phyloP scores from a whole-genome alignment of 1,140 invertebrate genomes.

The Schlechtendalia chinensis region DNA sequence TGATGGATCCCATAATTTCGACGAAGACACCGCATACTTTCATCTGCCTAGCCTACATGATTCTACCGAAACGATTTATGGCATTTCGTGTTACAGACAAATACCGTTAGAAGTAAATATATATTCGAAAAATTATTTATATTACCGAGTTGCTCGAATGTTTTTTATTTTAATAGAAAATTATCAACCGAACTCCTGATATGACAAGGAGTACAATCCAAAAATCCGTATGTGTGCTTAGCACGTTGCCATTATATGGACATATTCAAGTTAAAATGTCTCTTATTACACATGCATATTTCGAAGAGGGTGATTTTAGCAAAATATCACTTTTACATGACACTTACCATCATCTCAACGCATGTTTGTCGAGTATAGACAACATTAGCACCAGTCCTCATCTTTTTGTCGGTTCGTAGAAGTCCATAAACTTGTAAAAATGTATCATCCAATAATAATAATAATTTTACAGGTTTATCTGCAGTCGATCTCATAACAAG shows the following conservation, averaged over 20 bases:
- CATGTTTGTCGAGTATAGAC: conserved; percentile 65
- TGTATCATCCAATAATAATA: conserved; percentile 52
- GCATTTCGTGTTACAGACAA: conserved; percentile 96
- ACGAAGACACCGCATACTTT: conserved; percentile 95
- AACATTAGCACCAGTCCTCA: conserved; percentile 70
- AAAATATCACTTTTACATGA: conserved; percentile 87
- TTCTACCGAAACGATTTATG: conserved; percentile 84
- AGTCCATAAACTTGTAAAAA: background rate
- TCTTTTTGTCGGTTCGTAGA: conserved; percentile 72
- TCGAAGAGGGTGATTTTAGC: conserved; percentile 90
- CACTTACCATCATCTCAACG: conserved; percentile 89
- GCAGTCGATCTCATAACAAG: conserved; percentile 75
- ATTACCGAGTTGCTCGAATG: too few relatives aligned
- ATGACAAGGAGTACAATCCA: conserved; percentile 94
- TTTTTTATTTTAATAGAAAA: conserved; percentile 67
- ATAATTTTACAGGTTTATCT: conserved; percentile 68
- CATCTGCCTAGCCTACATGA: conserved; percentile 86
- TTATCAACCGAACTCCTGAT: conserved; percentile 92
- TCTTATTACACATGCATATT: conserved; percentile 94
- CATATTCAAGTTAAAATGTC: conserved; percentile 93
- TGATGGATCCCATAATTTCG: conserved; percentile 96
- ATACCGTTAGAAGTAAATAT: conserved; percentile 86
- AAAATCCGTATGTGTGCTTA: conserved; percentile 89
- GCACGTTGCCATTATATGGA: conserved; percentile 83
- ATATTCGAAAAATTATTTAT: too few relatives aligned